A percentile compares a stretch with the other conserved stretches of the same genome.
phyloP scores from a whole-genome alignment of 2,797 vertebrate species.

The Pseudochaenichthys georgianus region DNA sequence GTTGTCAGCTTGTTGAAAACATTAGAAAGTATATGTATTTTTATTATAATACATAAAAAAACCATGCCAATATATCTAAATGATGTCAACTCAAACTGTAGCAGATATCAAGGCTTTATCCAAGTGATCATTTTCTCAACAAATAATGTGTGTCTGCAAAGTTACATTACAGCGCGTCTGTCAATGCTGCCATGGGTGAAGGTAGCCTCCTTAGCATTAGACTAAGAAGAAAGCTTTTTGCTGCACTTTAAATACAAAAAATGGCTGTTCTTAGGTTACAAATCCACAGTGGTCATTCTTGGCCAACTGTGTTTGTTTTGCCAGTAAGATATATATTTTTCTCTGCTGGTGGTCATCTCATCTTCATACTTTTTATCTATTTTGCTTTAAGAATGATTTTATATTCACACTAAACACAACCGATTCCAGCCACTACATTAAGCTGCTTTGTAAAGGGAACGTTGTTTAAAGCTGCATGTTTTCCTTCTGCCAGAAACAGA shows the following conservation, averaged over 20 bases:
- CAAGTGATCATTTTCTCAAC: background rate
- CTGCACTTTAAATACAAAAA: conserved; percentile 23
- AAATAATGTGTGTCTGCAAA: background rate
- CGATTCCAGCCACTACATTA: conserved; percentile 41
- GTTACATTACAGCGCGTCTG: conserved; percentile 1
- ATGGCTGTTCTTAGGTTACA: background rate
- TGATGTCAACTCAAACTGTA: background rate
- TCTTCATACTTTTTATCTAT: background rate
- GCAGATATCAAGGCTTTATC: background rate
- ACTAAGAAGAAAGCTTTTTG: background rate
- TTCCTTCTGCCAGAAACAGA: conserved; percentile 9
- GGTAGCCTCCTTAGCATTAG: background rate
- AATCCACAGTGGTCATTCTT: background rate
- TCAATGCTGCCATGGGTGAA: background rate
- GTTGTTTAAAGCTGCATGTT: conserved; percentile 13
- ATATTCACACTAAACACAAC: conserved; percentile 54
- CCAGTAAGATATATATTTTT: conserved; percentile 9
- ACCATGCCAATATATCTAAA: conserved; percentile 7
- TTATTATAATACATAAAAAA: conserved; percentile 3
- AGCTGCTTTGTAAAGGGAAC: conserved; percentile 39
- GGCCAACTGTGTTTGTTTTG: conserved; percentile 8
- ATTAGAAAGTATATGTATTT: conserved; percentile 3
- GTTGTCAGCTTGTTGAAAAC: background rate
- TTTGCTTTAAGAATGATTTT: conserved; percentile 9
- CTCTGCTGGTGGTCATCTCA: conserved; percentile 3